Conservation (phyloP, 2,113 vertebrate genomes). For the Passer domesticus region DNA sequence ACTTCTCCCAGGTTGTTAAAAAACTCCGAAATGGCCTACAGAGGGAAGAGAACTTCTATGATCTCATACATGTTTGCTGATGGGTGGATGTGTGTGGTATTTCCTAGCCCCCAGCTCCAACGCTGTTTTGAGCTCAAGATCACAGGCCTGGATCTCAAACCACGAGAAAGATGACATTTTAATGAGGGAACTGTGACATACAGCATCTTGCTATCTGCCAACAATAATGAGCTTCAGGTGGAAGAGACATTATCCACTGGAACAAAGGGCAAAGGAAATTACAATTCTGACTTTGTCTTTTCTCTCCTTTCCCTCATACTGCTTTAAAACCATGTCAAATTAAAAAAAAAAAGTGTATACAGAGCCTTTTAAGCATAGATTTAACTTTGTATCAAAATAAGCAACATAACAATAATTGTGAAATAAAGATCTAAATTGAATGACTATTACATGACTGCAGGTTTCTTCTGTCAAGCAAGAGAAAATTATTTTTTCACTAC, state of each 20-base stretch:
- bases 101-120: background rate
- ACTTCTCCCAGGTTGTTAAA: background rate
- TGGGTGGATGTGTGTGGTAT: background rate
- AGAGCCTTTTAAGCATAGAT: background rate
- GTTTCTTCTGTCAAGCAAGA: background rate
- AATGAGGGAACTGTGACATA: background rate
- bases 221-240: background rate
- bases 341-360: background rate
- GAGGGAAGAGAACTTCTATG: background rate
- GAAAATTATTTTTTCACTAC: background rate
- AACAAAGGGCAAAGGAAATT: conserved; percentile 2
- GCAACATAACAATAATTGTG: background rate
- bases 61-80: background rate
- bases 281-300: background rate
- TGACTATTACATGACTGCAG: background rate
- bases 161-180: background rate
- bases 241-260: background rate
- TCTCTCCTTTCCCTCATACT: background rate
- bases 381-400: background rate
- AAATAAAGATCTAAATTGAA: background rate
- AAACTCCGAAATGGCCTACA: accelerated
- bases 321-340: background rate
- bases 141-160: background rate
- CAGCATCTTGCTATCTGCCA: background rate
- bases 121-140: background rate